These are phyloP conservation scores for Simalia tracyae DNA, from an alignment of 2,797 vertebrate species.

Conservation along the genomic window DNA sequence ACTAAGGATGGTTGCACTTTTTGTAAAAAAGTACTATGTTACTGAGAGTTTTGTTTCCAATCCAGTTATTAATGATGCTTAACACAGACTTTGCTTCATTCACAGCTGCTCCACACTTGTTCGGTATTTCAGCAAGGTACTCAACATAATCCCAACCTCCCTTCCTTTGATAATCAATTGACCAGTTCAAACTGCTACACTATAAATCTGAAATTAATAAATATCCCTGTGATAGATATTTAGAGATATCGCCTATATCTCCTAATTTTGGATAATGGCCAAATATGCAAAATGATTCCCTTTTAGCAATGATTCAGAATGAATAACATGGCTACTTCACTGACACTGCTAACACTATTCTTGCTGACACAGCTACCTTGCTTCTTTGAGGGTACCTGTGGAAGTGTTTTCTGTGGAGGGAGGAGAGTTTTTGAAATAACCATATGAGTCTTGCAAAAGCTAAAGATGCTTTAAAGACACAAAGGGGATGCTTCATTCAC, in stretches of 20 bases:
- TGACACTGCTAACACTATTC: no score
- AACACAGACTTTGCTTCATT: not conserved
- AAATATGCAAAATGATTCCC: not conserved
- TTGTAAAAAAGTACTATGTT: not conserved
- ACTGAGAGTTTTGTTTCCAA: not conserved
- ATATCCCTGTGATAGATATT: not conserved
- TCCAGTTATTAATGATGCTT: not conserved
- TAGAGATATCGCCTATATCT: not conserved
- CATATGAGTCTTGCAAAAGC: not conserved
- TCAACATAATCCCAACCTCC: not conserved
- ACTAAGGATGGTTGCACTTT: not conserved
- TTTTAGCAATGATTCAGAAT: not conserved
- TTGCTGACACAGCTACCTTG: not conserved
- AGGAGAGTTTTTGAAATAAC: not conserved
- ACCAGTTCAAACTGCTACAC: not conserved
- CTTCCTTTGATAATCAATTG: not conserved
- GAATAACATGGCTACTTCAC: not conserved
- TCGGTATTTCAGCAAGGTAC: not conserved
- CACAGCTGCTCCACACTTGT: not conserved
- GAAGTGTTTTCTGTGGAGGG: not conserved
- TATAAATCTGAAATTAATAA: not conserved
- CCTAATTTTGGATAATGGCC: not conserved
- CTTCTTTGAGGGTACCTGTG: not conserved
- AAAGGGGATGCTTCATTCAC: not conserved
- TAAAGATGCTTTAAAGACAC: not conserved